Percentiles rank a stretch among this genome's conserved stretches.
These are phyloP conservation scores for Glomeris marginata DNA, from an alignment of 2,888 invertebrate genomes.

Conservation along the genomic window DNA sequence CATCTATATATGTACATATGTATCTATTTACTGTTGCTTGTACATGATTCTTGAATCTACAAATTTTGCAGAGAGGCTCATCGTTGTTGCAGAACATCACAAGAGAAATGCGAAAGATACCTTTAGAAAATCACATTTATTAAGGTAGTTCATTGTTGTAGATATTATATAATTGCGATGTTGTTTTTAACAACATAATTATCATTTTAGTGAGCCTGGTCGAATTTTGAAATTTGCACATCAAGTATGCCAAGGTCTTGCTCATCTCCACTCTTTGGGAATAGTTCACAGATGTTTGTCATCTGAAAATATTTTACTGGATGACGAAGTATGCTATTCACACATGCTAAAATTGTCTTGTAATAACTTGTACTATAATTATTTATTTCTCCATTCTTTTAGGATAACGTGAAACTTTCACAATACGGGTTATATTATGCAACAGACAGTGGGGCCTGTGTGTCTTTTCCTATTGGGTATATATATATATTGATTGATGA, in stretches of 20 bases:
- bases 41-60: too few relatives aligned
- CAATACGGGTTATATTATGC: slow-evolving; percentile 89
- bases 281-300: slow-evolving; percentile 67
- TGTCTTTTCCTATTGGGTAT: slow-evolving; percentile 61
- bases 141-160: slow-evolving; percentile 24
- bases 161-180: slow-evolving; percentile 47
- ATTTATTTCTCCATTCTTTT: too few relatives aligned
- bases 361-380: too few relatives aligned
- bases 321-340: slow-evolving; percentile 39
- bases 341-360: too few relatives aligned
- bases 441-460: slow-evolving; percentile 71
- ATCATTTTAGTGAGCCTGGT: slow-evolving; percentile 20
- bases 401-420: slow-evolving; percentile 56
- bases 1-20: neutral
- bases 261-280: slow-evolving; percentile 51
- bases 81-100: slow-evolving; percentile 32
- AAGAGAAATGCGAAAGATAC: slow-evolving; percentile 5
- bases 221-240: slow-evolving; percentile 49
- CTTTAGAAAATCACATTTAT: too few relatives aligned
- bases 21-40: neutral
- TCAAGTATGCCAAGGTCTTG: slow-evolving; percentile 56
- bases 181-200: too few relatives aligned
- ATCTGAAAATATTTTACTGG: slow-evolving; percentile 65
- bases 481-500: slow-evolving; percentile 3
- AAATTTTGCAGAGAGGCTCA: slow-evolving; percentile 29